phyloP scores from a whole-genome alignment of 2,888 invertebrate species.

The Cryptocephalus primarius region DNA sequence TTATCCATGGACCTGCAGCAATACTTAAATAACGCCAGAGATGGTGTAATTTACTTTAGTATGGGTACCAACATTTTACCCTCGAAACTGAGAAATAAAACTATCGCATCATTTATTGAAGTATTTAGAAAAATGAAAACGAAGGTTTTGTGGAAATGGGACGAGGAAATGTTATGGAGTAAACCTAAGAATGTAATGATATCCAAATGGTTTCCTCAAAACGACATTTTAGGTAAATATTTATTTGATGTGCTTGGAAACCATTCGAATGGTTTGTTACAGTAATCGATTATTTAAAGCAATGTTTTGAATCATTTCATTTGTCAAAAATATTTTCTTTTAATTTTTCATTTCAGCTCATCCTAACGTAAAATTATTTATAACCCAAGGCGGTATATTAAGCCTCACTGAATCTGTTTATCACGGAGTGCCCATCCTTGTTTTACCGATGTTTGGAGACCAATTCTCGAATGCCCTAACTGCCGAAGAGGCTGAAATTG shows the following conservation, averaged over 20 bases:
- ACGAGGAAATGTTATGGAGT: conserved; percentile 30
- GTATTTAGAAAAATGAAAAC: conserved; percentile 49
- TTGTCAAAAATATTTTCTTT: too few species aligned
- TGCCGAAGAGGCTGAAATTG: conserved; percentile 27
- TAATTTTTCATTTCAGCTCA: too few species aligned
- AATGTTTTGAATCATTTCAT: too few species aligned
- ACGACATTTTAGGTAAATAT: conserved; percentile 38
- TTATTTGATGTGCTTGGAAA: too few species aligned
- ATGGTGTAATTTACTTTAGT: conserved; percentile 48
- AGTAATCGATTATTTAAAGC: too few species aligned
- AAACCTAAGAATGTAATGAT: conserved; percentile 34
- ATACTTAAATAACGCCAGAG: conserved; percentile 40
- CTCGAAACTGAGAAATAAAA: conserved; percentile 41
- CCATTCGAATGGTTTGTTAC: too few species aligned
- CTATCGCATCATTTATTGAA: conserved; percentile 42
- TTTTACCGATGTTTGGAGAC: conserved; percentile 42
- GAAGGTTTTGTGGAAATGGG: conserved; percentile 56
- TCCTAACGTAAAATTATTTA: conserved; percentile 43
- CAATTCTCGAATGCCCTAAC: conserved; percentile 40
- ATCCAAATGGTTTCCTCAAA: conserved; percentile 19
- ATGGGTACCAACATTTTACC: conserved; percentile 50
- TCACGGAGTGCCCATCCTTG: conserved; percentile 39
- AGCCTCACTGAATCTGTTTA: conserved; percentile 45
- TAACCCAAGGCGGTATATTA: conserved; percentile 48
- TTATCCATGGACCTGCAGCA: conserved; percentile 38